These are phyloP conservation scores for Achlya flavicornis DNA, from an alignment of 2,888 invertebrate species.

Conservation along the genomic window DNA sequence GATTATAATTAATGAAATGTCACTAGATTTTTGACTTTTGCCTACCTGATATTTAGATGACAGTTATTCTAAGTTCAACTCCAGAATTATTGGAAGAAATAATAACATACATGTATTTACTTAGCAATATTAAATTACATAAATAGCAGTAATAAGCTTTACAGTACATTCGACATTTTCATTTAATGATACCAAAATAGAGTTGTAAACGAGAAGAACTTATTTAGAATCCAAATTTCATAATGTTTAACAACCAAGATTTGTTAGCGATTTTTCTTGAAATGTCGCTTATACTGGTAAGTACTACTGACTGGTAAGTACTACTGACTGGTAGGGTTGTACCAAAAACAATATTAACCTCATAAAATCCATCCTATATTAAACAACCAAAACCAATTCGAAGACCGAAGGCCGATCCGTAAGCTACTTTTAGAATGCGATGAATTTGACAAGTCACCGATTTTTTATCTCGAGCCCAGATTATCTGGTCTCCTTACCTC, in stretches of 20 bases:
- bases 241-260: no score
- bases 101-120: no score
- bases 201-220: no score
- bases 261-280: no score
- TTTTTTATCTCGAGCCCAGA: conserved; percentile 75
- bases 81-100: no score
- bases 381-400: conserved; percentile 60
- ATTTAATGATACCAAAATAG: no score
- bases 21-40: conserved; percentile 53
- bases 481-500: conserved; percentile 80
- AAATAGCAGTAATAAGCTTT: no score
- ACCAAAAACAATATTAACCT: conserved; percentile 9
- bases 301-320: neutral
- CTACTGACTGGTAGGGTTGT: neutral
- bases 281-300: neutral
- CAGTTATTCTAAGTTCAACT: neutral
- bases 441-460: conserved; percentile 82
- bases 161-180: no score
- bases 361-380: conserved; percentile 39
- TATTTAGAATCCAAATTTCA: neutral
- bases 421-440: conserved; percentile 72
- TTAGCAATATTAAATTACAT: no score
- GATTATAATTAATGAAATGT: conserved; percentile 76
- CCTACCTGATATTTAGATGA: conserved; percentile 44
- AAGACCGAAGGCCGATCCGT: conserved; percentile 56